These are phyloP conservation scores for mouse (Mus musculus) DNA, from an alignment of 2,113 vertebrate species.

Conservation along the genomic window DNA sequence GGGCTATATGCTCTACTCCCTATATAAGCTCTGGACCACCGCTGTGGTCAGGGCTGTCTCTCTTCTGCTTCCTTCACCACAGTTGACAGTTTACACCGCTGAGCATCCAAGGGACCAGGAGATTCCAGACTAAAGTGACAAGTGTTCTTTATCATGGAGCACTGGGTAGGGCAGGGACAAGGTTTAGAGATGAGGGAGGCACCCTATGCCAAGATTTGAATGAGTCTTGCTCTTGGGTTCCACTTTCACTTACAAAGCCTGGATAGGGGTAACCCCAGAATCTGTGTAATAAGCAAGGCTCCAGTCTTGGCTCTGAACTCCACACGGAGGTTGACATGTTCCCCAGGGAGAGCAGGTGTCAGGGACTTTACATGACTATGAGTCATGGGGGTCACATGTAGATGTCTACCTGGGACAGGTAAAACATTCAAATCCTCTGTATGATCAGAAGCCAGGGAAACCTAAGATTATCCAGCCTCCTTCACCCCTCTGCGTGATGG, in stretches of 20 bases:
- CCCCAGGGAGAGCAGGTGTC: not conserved
- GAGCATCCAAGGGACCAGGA: not conserved
- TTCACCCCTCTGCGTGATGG: not conserved
- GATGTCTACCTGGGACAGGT: not conserved
- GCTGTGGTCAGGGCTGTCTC: not conserved
- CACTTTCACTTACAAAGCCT: not conserved
- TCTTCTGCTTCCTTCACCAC: not conserved
- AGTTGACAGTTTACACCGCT: not conserved
- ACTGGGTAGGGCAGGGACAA: accelerated
- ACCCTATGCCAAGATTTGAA: not conserved
- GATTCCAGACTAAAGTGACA: not conserved
- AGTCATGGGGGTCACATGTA: accelerated
- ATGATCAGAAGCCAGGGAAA: not conserved
- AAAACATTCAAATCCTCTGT: not conserved
- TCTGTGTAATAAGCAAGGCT: not conserved
- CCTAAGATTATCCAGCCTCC: not conserved
- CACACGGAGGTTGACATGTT: too few species aligned
- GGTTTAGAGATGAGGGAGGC: not conserved
- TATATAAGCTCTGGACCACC: not conserved
- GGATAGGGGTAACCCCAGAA: accelerated
- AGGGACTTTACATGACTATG: not conserved
- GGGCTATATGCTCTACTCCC: accelerated
- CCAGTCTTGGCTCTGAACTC: not conserved
- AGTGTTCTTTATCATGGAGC: not conserved
- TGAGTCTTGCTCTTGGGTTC: not conserved